A percentile compares a stretch with the other conserved stretches of the same genome.
Conservation (phyloP, 2,888 invertebrate genomes). For the Eupithecia vulgata region DNA sequence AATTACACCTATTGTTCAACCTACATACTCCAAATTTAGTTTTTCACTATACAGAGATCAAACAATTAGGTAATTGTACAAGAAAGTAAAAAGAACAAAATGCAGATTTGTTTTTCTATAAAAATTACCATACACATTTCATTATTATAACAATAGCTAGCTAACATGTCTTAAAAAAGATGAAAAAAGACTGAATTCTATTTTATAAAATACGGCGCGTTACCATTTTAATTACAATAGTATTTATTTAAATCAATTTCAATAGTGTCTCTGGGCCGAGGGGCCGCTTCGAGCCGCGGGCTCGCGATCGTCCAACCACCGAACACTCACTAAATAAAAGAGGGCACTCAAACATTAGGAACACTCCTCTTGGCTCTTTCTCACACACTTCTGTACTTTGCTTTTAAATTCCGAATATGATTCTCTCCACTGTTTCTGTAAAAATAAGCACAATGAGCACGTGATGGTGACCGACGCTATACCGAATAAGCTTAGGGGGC, state of each 20-base stretch:
- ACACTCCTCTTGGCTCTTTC: constrained; percentile 99
- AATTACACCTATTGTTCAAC: constrained; percentile 53
- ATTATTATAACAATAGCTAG: constrained; percentile 81
- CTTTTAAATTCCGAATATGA: constrained; percentile 98
- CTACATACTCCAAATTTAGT: constrained; percentile 68
- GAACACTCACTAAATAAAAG: constrained; percentile 81
- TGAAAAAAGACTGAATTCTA: constrained; percentile 81
- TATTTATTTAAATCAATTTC: constrained; percentile 82
- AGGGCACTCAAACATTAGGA: constrained; percentile 88
- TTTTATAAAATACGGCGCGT: constrained; percentile 83
- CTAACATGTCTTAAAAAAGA: constrained; percentile 83
- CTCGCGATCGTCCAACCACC: constrained; percentile 70
- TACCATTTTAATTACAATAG: constrained; percentile 82
- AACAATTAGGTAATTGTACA: constrained; percentile 59
- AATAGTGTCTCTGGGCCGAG: constrained; percentile 81
- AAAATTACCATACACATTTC: constrained; percentile 81
- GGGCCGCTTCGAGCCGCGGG: constrained; percentile 38
- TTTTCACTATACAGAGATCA: constrained; percentile 77
- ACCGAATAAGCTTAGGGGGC: background rate
- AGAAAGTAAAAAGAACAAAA: constrained; percentile 66
- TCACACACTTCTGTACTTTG: constrained; percentile 98
- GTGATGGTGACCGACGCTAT: background rate
- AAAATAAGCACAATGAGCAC: constrained; percentile 82
- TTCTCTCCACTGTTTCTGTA: constrained; percentile 99
- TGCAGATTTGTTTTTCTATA: constrained; percentile 80